Conservation (phyloP, 2,113 vertebrate species). For the Aplodontia rufa region DNA sequence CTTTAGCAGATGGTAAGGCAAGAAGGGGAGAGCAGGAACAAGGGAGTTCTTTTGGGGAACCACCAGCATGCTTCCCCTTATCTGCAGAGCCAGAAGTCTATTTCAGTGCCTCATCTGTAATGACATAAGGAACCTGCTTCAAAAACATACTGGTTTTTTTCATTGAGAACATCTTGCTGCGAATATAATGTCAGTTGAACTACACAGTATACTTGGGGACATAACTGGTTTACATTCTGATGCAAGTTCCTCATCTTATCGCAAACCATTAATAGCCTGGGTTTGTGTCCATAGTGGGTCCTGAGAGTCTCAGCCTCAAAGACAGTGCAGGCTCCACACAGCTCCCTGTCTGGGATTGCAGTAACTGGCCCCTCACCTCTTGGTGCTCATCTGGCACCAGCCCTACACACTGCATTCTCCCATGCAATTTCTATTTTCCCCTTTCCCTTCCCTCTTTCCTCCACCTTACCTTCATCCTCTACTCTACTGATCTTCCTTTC, state of each 20-base stretch:
- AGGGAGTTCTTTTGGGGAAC: background rate
- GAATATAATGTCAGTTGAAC: conserved; percentile 25
- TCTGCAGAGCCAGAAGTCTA: background rate
- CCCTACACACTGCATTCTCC: background rate
- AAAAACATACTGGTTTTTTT: background rate
- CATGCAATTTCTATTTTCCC: too few relatives aligned
- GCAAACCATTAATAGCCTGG: background rate
- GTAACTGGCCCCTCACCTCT: background rate
- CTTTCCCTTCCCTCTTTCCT: too few relatives aligned
- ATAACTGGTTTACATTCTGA: background rate
- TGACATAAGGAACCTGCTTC: background rate
- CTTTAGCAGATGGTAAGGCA: background rate
- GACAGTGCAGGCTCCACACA: background rate
- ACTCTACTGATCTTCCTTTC: too few relatives aligned
- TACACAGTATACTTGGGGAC: background rate
- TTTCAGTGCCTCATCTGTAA: background rate
- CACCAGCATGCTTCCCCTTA: background rate
- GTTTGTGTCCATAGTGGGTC: background rate
- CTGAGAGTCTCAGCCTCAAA: background rate
- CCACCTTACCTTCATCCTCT: too few relatives aligned
- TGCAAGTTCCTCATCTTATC: background rate
- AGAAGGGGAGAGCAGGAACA: background rate
- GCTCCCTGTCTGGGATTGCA: background rate
- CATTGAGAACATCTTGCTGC: background rate
- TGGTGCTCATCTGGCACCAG: background rate